Base-by-base conservation (phyloP, 2,113 vertebrate genomes). In the Myrmophylax atrothorax region DNA sequence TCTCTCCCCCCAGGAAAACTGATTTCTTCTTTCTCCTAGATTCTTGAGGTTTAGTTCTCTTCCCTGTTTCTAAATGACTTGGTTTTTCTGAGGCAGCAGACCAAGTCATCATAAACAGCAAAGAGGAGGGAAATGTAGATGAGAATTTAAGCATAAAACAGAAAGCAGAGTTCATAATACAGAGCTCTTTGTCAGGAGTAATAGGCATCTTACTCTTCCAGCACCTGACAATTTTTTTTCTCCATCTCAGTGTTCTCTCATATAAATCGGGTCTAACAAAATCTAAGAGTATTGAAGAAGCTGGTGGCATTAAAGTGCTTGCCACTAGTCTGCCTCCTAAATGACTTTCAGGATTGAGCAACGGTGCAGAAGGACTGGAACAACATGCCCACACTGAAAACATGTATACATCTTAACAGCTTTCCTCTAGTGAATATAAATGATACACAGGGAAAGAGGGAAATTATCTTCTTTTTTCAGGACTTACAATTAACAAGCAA, bases 1-100 rank as follows among this genome's bases (percentile, higher is more conserved):
- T 33, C 28, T 90, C 33, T 66, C 89, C 59, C 55, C 72, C 56
- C 40, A 87, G 66, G 44, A 94, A 89, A 87, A 92, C 8, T 12
- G 20, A 35, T 50, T 92, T 84, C 33, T 62, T 52, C 78, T 84
- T 92, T 94, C 56, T 79, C 77, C 77, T 56, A 75, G 66, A 96
- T 91, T 81, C 72, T 17, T 81, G 49, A 92, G 50, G 46, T 62
- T 93, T 93, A 80, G 20, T 33, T 89, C 49, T 69, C 40, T 83
- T 90, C 18, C 42, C 37, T 29, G 2, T 66, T 89, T 58, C 83
- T 90, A 68, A 90, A 80, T n/a, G 10, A 86, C 40, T 89, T 84
- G 4, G 26, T 70, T 86, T 67, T 76, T 89, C n/a, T 52, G 24
- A 23, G 52, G 60, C 47, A 92, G 52, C 50, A 84, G 79, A 86